Conservation (phyloP, 2,113 vertebrate species). For the Plestiodon gilberti region DNA sequence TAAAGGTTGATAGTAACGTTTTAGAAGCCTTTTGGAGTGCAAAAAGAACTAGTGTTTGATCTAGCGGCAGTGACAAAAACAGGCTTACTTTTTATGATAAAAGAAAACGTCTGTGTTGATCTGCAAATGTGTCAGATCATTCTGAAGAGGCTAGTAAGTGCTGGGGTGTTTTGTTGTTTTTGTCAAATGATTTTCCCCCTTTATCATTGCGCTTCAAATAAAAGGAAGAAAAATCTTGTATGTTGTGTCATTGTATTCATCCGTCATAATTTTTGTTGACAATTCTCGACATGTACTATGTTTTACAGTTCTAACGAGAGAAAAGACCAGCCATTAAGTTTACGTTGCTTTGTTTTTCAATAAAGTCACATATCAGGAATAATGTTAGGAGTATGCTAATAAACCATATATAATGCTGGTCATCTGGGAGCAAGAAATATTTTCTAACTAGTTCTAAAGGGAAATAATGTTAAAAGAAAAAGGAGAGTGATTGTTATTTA, state of each 20-base stretch:
- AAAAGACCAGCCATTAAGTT: conserved; percentile 81
- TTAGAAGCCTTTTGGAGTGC: conserved; percentile 56
- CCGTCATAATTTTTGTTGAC: conserved; percentile 77
- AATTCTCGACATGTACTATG: conserved; percentile 69
- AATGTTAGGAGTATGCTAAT: conserved; percentile 80
- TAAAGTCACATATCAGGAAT: conserved; percentile 80
- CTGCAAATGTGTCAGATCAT: conserved; percentile 65
- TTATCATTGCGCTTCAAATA: conserved; percentile 65
- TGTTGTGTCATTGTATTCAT: conserved; percentile 66
- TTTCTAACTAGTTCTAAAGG: conserved; percentile 87
- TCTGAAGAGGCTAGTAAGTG: conserved; percentile 69
- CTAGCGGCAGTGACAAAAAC: conserved; percentile 64
- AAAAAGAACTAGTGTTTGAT: conserved; percentile 63
- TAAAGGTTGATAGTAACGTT: conserved; percentile 63
- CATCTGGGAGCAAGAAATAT: conserved; percentile 84
- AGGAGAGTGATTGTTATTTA: conserved; percentile 75
- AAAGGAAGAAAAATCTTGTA: conserved; percentile 31
- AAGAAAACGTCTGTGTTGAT: conserved; percentile 62
- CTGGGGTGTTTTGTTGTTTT: conserved; percentile 63
- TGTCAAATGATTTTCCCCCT: conserved; percentile 70
- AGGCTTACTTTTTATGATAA: conserved; percentile 61
- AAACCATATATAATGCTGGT: conserved; percentile 81
- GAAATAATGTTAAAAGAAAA: conserved; percentile 74
- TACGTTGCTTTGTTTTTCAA: conserved; percentile 82
- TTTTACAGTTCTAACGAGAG: conserved; percentile 78